A percentile compares a stretch with the other conserved stretches of the same genome.
phyloP scores from a whole-genome alignment of 2,113 vertebrate species.

The Nansenia antarctica region DNA sequence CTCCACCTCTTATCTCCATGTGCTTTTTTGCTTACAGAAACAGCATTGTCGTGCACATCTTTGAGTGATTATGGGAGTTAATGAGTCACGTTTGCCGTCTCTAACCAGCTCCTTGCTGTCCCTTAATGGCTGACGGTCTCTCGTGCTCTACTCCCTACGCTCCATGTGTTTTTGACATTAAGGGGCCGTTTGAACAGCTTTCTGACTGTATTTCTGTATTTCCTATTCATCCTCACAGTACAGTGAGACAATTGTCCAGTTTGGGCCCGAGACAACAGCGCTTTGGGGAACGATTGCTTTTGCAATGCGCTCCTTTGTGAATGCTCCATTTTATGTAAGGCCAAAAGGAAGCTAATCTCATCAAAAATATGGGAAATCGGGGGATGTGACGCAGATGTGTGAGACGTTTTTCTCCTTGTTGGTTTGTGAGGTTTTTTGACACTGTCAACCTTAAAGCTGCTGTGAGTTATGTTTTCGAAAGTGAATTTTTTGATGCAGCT shows the following conservation, averaged over 20 bases:
- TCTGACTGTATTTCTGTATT: conserved; percentile 21
- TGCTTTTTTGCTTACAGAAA: not conserved
- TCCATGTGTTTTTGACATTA: conserved; percentile 3
- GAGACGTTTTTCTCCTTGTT: not conserved
- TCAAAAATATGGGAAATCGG: not conserved
- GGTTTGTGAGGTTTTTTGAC: conserved; percentile 28
- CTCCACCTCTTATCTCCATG: not conserved
- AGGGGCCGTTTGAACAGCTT: not conserved
- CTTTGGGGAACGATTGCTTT: not conserved
- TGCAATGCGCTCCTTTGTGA: not conserved
- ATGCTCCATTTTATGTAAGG: not conserved
- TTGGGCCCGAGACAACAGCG: not conserved
- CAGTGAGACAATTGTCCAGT: conserved; percentile 32
- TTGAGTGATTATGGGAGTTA: conserved; percentile 10
- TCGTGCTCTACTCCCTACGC: not conserved
- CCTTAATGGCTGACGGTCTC: not conserved
- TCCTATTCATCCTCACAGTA: not conserved
- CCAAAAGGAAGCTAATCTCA: not conserved
- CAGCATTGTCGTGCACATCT: conserved; percentile 13
- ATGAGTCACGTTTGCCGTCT: not conserved
- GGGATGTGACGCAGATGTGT: not conserved
- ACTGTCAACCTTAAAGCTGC: not conserved
- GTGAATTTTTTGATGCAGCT: not conserved
- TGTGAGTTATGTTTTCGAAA: not conserved
- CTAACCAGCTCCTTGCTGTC: conserved; percentile 5